These are phyloP conservation scores for Ectemnius lituratus DNA, from an alignment of 2,888 invertebrate species.

Conservation along the genomic window DNA sequence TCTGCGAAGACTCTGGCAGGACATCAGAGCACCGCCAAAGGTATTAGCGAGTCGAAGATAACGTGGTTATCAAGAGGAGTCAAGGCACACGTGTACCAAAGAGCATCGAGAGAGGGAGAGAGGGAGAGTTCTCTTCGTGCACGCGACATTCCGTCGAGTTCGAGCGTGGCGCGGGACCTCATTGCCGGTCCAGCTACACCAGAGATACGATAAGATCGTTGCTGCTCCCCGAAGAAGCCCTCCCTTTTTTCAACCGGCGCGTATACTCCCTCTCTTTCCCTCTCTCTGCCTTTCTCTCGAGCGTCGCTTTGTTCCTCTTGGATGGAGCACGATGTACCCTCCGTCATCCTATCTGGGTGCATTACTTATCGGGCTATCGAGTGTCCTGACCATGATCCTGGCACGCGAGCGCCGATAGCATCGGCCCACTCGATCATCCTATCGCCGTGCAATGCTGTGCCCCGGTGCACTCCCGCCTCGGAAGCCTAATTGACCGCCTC, in stretches of 20 bases:
- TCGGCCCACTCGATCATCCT: conserved; percentile 73
- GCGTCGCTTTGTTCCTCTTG: conserved; percentile 21
- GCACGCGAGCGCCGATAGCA: conserved; percentile 72
- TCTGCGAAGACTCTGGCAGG: neutral
- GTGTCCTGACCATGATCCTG: conserved; percentile 69
- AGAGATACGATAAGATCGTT: conserved; percentile 49
- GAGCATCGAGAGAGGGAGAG: neutral
- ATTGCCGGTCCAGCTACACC: conserved; percentile 52
- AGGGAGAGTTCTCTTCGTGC: conserved; percentile 21
- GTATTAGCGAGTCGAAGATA: neutral
- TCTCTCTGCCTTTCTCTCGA: conserved; percentile 32
- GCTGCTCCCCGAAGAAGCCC: conserved; percentile 42
- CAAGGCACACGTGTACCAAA: neutral
- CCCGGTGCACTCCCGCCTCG: conserved; percentile 49
- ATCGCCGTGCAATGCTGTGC: conserved; percentile 68
- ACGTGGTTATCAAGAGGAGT: neutral
- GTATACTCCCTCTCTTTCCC: conserved; percentile 1
- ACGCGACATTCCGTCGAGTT: conserved; percentile 44
- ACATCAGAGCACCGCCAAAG: neutral
- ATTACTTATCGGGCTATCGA: conserved; percentile 72
- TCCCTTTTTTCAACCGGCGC: conserved; percentile 11
- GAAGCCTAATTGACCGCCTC: conserved; percentile 59
- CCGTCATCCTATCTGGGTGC: conserved; percentile 68
- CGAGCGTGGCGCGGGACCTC: conserved; percentile 42
- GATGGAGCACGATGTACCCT: conserved; percentile 48